A percentile compares a stretch with the other conserved stretches of the same genome.
phyloP scores from a whole-genome alignment of 2,888 invertebrate species.

The Lepidochitona cinerea region DNA sequence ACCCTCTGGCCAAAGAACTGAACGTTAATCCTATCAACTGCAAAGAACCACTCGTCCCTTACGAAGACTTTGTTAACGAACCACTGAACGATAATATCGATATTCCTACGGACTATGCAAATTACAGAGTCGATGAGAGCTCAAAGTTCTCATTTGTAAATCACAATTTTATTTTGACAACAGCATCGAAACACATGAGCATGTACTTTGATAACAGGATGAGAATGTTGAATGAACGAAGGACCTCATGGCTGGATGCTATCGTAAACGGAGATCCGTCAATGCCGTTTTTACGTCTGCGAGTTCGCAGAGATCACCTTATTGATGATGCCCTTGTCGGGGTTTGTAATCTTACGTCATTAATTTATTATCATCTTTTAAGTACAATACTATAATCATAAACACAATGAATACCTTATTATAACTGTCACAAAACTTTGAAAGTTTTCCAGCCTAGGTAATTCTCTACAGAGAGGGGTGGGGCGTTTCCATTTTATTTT shows the following conservation, averaged over 20 bases:
- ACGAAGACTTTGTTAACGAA: conserved; percentile 95
- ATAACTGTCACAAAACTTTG: too few relatives aligned
- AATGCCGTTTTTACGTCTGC: conserved; percentile 79
- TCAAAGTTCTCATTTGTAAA: conserved; percentile 84
- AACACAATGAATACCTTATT: too few relatives aligned
- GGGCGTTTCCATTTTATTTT: too few relatives aligned
- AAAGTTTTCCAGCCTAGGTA: too few relatives aligned
- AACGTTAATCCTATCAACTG: conserved; percentile 85
- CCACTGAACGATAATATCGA: conserved; percentile 91
- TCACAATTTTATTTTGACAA: conserved; percentile 91
- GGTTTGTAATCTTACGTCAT: conserved; percentile 74
- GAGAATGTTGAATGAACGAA: conserved; percentile 92
- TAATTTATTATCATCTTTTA: too few relatives aligned
- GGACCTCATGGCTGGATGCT: conserved; percentile 87
- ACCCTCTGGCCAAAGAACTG: conserved; percentile 79
- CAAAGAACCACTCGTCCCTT: conserved; percentile 85
- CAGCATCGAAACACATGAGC: conserved; percentile 91
- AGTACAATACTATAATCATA: too few relatives aligned
- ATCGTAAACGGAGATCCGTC: conserved; percentile 82
- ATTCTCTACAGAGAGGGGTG: too few relatives aligned
- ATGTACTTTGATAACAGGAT: conserved; percentile 95
- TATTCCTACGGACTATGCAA: conserved; percentile 94
- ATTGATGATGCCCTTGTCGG: conserved; percentile 94
- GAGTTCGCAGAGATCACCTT: conserved; percentile 83
- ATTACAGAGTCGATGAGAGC: conserved; percentile 77